A percentile compares a stretch with the other conserved stretches of the same genome.
These are phyloP conservation scores for Muscicapa comitata DNA, from an alignment of 2,797 vertebrate species.

Conservation along the genomic window DNA sequence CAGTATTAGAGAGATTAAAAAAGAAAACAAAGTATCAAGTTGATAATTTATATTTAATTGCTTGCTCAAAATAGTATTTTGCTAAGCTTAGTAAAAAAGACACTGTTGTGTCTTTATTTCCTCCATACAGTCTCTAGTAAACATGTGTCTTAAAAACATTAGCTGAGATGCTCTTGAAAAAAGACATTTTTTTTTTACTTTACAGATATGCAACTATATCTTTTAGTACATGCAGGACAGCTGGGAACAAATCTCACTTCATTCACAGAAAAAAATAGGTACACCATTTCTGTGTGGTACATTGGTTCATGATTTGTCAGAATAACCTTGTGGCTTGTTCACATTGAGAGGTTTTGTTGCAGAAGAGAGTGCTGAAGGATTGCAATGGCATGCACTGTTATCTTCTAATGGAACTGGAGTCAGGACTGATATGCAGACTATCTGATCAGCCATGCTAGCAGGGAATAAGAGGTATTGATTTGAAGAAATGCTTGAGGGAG, in stretches of 20 bases:
- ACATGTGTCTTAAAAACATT: not conserved
- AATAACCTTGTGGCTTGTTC: not conserved
- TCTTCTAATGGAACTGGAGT: conserved; percentile 13
- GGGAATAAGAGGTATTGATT: conserved; percentile 48
- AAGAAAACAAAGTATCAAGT: not conserved
- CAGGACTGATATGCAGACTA: conserved; percentile 17
- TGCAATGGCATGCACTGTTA: not conserved
- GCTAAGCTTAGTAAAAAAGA: not conserved
- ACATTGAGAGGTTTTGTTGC: not conserved
- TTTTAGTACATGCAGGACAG: not conserved
- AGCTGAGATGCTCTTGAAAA: not conserved
- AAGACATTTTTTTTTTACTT: not conserved
- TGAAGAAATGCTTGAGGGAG: conserved; percentile 27
- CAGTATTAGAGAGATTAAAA: not conserved
- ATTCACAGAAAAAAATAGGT: not conserved
- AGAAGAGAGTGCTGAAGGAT: not conserved
- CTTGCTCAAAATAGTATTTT: not conserved
- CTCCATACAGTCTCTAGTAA: not conserved
- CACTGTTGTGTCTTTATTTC: not conserved
- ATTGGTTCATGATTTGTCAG: not conserved
- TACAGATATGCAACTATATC: not conserved
- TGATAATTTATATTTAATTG: not conserved
- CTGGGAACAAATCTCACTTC: not conserved
- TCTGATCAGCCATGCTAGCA: conserved; percentile 26
- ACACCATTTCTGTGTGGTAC: not conserved